phyloP scores from a whole-genome alignment of 2,888 invertebrate species.

The Ischnura elegans region DNA sequence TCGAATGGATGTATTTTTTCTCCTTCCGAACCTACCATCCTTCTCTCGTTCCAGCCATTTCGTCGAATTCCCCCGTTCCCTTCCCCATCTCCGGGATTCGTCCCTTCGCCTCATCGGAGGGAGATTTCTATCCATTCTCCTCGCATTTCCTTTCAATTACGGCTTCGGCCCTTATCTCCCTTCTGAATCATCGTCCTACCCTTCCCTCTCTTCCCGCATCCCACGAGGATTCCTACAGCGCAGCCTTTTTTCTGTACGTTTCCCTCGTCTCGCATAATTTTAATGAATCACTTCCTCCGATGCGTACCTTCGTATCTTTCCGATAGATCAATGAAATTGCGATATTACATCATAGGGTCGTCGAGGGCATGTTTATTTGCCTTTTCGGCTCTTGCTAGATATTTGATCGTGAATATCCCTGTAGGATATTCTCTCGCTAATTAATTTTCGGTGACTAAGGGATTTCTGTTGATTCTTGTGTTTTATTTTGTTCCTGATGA shows the following conservation, averaged over 20 bases:
- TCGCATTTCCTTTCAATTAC: slow-evolving; percentile 38
- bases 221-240: not conserved
- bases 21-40: too few species aligned
- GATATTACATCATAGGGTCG: not conserved
- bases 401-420: not conserved
- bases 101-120: not conserved
- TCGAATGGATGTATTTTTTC: not conserved
- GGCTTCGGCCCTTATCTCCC: not conserved
- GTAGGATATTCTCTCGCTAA: not conserved
- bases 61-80: not conserved
- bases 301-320: not conserved
- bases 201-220: not conserved
- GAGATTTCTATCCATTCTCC: slow-evolving; percentile 35
- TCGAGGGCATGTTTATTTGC: not conserved
- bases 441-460: not conserved
- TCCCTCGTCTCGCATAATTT: not conserved
- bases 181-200: not conserved
- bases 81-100: not conserved
- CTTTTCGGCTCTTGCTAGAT: not conserved
- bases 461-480: not conserved
- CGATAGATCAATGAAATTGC: not conserved
- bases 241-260: not conserved
- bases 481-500: not conserved
- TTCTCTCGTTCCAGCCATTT: not conserved
- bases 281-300: not conserved